Evolutionary conservation across 2,888 invertebrate genomes (phyloP).

Genomic region (Pollenia angustigena): DNA sequence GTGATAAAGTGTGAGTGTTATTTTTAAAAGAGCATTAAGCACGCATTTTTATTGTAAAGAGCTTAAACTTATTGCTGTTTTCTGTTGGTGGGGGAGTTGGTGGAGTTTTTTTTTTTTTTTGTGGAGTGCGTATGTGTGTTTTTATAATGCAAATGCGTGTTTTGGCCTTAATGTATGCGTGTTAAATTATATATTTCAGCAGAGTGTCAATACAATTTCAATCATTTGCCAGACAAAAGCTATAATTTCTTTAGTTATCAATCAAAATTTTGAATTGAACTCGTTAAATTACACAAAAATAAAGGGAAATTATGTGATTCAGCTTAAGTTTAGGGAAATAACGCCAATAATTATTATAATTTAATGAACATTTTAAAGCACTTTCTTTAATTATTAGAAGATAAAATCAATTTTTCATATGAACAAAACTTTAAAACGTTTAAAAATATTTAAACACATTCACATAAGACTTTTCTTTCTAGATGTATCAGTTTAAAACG

Average conservation of each 20-base stretch:
- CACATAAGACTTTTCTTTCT: too few species aligned
- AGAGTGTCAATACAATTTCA: constrained; percentile 55
- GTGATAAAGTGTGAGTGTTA: constrained; percentile 2
- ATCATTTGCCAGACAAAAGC: constrained; percentile 22
- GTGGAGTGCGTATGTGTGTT: background rate
- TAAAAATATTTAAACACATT: too few species aligned
- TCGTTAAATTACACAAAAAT: background rate
- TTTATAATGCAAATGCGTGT: constrained; percentile 22
- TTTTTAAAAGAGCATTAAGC: constrained; percentile 49
- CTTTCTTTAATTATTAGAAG: background rate
- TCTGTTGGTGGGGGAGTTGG: constrained; percentile 20
- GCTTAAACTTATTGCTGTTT: constrained; percentile 31
- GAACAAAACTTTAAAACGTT: too few species aligned
- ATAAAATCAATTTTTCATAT: background rate
- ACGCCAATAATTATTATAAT: background rate
- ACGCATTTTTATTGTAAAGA: constrained; percentile 60
- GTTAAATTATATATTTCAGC: constrained; percentile 42
- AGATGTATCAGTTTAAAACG: too few species aligned
- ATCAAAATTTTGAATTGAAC: constrained; percentile 13
- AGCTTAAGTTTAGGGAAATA: background rate
- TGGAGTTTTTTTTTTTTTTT: background rate
- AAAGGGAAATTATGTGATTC: background rate
- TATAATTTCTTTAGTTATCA: constrained; percentile 11
- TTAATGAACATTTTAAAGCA: too few species aligned
- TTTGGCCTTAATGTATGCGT: background rate